Base-by-base conservation (phyloP, 2,888 invertebrate genomes). In the Polylopha cassiicola region DNA sequence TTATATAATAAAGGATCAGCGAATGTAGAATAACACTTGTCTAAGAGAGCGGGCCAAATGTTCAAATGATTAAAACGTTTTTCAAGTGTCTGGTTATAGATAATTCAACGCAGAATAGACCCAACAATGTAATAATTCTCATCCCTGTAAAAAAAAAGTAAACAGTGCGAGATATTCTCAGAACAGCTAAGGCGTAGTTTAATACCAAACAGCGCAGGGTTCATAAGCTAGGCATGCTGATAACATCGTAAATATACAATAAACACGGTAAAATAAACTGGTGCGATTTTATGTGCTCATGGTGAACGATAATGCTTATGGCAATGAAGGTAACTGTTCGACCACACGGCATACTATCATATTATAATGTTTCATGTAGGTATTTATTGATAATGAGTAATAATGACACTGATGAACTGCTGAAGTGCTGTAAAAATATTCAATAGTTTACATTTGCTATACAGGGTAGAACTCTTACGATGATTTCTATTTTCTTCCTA, bases 241-340 rank as follows among this genome's bases (percentile, higher is more conserved):
- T 61, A 59, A 63, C 52, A 60, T 48, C 37, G 34, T 18, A 10
- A 34, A 32, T 15, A 13, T 36, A 30, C 20, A 68, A 59, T 51
- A 59, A 64, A 60, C 57, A 53, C 52, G 55, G 49, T 49, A 1
- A 13, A 29, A 20, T 21, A 39, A 29, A 34, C 13, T 15, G 51
- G 78, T 78, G 77, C 77, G 63, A 65, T 49, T 52, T 33, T 57
- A 61, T 59, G 61, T 55, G 69, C 50, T 56, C 37, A 68, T 75
- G 73, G 43, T 33, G 43, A 10, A 15, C 29, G 23, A 34, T 18
- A 23, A 39, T 34, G 28, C 10, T 15, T 58, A 54, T 53, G 58
- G 65, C 65, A 55, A 59, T 34, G 50, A 18, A 29, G 21, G 13
- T n/a, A 30, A 21, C 4, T 32, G n/a, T 8, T 22, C 7, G 27